Conservation (phyloP, 2,113 vertebrate genomes). For the Tupaia chinensis region DNA sequence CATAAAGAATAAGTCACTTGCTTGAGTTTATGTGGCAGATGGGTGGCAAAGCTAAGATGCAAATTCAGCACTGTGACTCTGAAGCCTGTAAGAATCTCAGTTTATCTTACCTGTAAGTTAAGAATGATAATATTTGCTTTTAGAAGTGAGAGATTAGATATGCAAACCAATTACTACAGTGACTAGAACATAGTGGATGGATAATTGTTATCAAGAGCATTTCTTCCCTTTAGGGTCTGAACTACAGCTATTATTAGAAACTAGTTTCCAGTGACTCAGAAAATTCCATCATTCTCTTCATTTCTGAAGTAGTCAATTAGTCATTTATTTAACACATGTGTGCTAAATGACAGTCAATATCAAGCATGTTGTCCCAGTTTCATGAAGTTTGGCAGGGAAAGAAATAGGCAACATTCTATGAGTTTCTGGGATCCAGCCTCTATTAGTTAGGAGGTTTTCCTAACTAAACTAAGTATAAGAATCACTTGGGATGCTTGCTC, state of each 20-base stretch:
- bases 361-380: not conserved
- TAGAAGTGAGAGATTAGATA: not conserved
- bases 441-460: not conserved
- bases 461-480: not conserved
- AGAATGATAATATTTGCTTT: conserved; percentile 61
- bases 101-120: conserved; percentile 39
- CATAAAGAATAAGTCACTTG: not conserved
- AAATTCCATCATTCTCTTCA: conserved; percentile 47
- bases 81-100: not conserved
- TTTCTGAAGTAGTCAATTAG: conserved; percentile 1
- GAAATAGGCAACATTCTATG: not conserved
- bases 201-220: not conserved
- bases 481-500: not conserved
- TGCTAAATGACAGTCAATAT: not conserved
- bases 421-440: not conserved
- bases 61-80: not conserved
- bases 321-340: not conserved
- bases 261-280: conserved; percentile 55
- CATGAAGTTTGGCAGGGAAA: not conserved
- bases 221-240: conserved; percentile 36
- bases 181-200: not conserved
- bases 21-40: not conserved
- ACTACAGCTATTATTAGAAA: conserved; percentile 55
- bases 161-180: not conserved
- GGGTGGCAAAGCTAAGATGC: not conserved